Percentiles rank a stretch among this genome's conserved stretches.
Conservation (phyloP, 2,113 vertebrate species). For the Crotalus horridus region DNA sequence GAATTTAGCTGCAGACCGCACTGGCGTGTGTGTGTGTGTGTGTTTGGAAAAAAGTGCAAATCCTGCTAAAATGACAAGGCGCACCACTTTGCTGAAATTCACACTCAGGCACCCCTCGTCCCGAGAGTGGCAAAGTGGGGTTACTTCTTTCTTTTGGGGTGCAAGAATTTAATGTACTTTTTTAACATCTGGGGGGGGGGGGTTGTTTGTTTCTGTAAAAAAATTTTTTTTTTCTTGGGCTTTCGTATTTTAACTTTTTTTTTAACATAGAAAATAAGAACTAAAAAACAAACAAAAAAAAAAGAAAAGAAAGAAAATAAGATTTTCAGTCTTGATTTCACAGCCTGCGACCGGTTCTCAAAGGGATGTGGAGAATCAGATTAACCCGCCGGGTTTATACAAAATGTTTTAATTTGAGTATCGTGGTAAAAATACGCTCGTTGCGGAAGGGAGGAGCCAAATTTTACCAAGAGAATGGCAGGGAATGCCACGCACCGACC, state of each 20-base stretch:
- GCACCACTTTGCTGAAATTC: background rate
- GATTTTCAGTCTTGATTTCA: background rate
- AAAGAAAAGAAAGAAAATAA: too few relatives aligned
- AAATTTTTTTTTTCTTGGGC: too few relatives aligned
- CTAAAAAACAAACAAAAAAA: background rate
- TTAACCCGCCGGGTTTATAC: background rate
- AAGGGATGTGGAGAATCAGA: background rate
- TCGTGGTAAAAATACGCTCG: constrained; percentile 16
- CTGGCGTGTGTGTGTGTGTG: background rate
- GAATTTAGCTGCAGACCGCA: background rate
- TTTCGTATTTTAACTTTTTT: too few relatives aligned
- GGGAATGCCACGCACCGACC: accelerated
- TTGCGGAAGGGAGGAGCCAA: accelerated
- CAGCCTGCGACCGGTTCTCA: too few relatives aligned
- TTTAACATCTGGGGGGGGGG: too few relatives aligned
- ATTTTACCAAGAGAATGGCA: accelerated
- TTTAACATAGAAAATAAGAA: background rate
- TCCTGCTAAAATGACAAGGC: too few relatives aligned
- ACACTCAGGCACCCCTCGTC: background rate
- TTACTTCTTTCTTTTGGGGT: background rate
- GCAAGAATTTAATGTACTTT: background rate
- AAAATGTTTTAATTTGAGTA: constrained; percentile 51
- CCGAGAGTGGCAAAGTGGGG: background rate
- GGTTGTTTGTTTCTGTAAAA: too few relatives aligned
- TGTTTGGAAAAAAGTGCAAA: too few relatives aligned